Conservation (phyloP, 1,140 invertebrate genomes). For the Dendrolimus kikuchii region DNA sequence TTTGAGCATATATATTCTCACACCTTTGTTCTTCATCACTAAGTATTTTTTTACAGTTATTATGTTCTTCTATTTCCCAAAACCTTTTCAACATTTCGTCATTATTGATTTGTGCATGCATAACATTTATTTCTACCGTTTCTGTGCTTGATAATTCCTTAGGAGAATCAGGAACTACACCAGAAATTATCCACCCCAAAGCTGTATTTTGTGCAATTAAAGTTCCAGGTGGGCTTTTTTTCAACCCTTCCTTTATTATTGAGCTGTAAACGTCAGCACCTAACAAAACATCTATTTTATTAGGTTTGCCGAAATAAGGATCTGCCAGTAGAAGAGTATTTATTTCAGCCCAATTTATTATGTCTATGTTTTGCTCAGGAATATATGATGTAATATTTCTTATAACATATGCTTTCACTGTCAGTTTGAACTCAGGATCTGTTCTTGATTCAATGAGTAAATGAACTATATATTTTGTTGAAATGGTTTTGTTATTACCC, state of each 20-base stretch:
- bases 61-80: conserved; percentile 24
- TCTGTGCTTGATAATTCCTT: conserved; percentile 2
- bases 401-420: conserved; percentile 17
- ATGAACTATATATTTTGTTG: conserved; percentile 12
- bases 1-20: conserved; percentile 19
- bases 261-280: too few species aligned
- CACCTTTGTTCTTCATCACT: conserved; percentile 22
- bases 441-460: conserved; percentile 16
- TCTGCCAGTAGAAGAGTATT: too few species aligned
- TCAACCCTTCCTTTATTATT: too few species aligned
- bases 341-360: too few species aligned
- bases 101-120: conserved; percentile 10
- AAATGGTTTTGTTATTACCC: conserved; percentile 8
- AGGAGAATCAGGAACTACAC: conserved; percentile 1
- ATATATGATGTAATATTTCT: conserved; percentile 12
- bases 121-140: conserved; percentile 8
- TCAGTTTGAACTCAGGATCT: conserved; percentile 15
- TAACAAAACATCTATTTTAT: too few species aligned
- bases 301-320: too few species aligned
- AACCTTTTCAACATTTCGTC: conserved; percentile 22
- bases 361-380: conserved; percentile 9
- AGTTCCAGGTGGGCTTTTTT: conserved; percentile 10
- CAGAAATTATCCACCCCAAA: conserved; percentile 23
- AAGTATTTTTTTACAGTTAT: conserved; percentile 8
- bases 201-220: conserved; percentile 16